These are phyloP conservation scores for Crenuchus spilurus DNA, from an alignment of 2,797 vertebrate genomes.

Conservation along the genomic window DNA sequence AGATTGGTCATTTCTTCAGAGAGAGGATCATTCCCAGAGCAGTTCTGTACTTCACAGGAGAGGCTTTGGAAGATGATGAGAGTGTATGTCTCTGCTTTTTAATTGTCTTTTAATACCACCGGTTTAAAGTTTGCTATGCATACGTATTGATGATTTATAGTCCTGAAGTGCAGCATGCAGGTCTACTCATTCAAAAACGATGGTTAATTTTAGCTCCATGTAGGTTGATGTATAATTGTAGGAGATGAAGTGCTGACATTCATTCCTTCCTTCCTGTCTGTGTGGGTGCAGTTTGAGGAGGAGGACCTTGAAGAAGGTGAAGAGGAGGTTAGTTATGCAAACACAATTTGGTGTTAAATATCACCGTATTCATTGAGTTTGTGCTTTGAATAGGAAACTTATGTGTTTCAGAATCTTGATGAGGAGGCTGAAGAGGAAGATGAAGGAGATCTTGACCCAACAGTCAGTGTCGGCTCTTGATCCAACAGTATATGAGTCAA, in stretches of 20 bases:
- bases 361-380: not conserved
- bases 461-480: slow-evolving; percentile 84
- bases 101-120: not conserved
- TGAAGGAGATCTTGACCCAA: slow-evolving; percentile 85
- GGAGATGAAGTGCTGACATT: not conserved
- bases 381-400: slow-evolving; percentile 2
- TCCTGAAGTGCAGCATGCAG: not conserved
- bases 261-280: not conserved
- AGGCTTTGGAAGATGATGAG: slow-evolving; percentile 95
- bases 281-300: slow-evolving; percentile 91
- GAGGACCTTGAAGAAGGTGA: slow-evolving; percentile 92
- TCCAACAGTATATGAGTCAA: not conserved
- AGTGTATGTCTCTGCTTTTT: slow-evolving; percentile 79
- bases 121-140: not conserved
- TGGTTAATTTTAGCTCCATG: not conserved
- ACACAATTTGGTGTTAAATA: not conserved
- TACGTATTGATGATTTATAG: not conserved
- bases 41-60: slow-evolving; percentile 97
- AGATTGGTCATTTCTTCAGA: slow-evolving; percentile 97
- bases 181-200: not conserved
- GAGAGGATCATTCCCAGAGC: slow-evolving; percentile 96
- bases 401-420: slow-evolving; percentile 80
- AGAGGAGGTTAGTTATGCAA: slow-evolving; percentile 85
- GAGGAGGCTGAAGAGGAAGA: slow-evolving; percentile 93
- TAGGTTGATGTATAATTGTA: not conserved